Percentiles rank a stretch among this genome's conserved stretches.
Conservation (phyloP, 2,113 vertebrate species). For the Tachysurus fulvidraco region DNA sequence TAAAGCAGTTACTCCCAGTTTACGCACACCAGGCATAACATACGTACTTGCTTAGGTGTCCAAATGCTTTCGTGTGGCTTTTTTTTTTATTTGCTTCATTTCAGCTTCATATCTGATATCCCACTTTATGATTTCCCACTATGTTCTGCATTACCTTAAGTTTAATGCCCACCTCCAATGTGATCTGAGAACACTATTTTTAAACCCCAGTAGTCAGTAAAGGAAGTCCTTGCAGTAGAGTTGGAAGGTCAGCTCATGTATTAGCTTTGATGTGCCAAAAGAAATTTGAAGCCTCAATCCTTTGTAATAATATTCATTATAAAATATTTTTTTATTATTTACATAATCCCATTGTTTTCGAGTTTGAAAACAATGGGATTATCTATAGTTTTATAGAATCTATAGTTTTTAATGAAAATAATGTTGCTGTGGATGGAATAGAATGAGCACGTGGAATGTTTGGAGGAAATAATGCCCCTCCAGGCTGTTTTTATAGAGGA, state of each 20-base stretch:
- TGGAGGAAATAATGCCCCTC: constrained; percentile 73
- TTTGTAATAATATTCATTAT: constrained; percentile 76
- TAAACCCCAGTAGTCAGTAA: constrained; percentile 54
- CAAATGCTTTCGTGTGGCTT: neutral
- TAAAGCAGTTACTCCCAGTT: neutral
- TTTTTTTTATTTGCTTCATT: constrained; percentile 9
- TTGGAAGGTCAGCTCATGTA: constrained; percentile 76
- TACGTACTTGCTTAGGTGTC: neutral
- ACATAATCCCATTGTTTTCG: constrained; percentile 77
- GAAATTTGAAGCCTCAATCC: constrained; percentile 71
- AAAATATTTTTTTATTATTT: too few relatives aligned
- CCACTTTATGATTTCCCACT: neutral
- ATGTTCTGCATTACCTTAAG: neutral
- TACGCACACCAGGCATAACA: neutral
- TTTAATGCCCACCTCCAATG: neutral
- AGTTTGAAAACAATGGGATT: too few relatives aligned
- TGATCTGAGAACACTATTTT: neutral
- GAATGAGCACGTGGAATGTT: constrained; percentile 67
- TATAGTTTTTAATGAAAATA: constrained; percentile 77
- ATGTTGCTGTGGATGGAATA: constrained; percentile 76
- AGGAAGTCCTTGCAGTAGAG: constrained; percentile 73
- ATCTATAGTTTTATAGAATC: constrained; percentile 75
- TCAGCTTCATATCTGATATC: neutral
- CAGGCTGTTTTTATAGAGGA: constrained; percentile 68
- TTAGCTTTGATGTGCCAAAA: constrained; percentile 71